Base-by-base conservation (phyloP, 2,797 vertebrate species). In the Chromis chromis region DNA sequence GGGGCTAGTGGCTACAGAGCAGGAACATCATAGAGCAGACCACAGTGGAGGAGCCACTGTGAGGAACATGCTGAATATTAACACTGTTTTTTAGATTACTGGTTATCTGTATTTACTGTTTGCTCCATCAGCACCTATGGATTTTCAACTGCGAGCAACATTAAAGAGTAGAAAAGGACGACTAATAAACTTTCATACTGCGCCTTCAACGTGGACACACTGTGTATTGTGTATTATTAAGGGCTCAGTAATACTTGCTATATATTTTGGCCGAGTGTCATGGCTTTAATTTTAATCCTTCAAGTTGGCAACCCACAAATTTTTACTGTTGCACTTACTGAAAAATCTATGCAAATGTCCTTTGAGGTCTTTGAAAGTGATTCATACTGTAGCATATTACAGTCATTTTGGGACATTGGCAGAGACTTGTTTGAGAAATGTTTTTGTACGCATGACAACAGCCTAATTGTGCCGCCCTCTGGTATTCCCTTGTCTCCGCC, bases 291-390 rank as follows among this genome's bases (percentile, higher is more conserved):
- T 56, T 69, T 14, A 56, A 25, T 64, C 39, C 17, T 42, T 60
- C 13, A 27, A 75, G 22, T 52, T 59, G 31, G 36, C 13, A 63
- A 22, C 56, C 12, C 14, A 61, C 9, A 14, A 24, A 31, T 24
- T 69, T 68, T 33, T n/a, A 21, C 6, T 39, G 21, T 25, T 55
- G 5, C 13, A 14, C 6, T 42, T 6, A 31, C 2, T 46, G 27
- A 40, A 54, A 62, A 57, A 53, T 42, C 12, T 19, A 2, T 52
- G 27, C 28, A 46, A n/a, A 64, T 24, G 6, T 61, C 58, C 44
- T 77, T 49, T 31, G 58, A 70, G n/a, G 40, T 59, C 40, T 40
- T 65, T 56, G 16, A 72, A 42, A 31, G 25, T 55, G 85, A 80
- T 42, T 82, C 63, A 65, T 59, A 5, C 40, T 36, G 63, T 2